Base-by-base conservation (phyloP, 64 coral and sea anemone genomes). In the Hydrozoanthus tunicans region DNA sequence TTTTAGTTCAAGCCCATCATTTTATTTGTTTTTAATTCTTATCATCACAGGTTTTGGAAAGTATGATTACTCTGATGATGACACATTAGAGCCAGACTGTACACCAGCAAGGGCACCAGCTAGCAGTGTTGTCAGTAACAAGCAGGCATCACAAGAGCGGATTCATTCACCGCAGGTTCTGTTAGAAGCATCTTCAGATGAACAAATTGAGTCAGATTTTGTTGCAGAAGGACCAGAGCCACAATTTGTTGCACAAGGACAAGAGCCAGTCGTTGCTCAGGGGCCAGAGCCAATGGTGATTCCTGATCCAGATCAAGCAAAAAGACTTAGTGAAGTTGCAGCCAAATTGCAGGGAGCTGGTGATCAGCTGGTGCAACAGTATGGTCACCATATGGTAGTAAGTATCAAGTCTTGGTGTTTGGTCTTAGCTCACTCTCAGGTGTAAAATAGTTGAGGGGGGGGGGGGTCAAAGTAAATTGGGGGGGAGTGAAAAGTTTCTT, bases 341-440 rank as follows among this genome's bases (percentile, higher is more conserved):
- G 80, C 14, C 3, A 65, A 82, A 61, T 27, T 82, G 12, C 80
- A 65, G 13, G 80, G 80, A 43, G 80, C 80, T 82, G 80, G 80
- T 15, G 80, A 82, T 82, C 59, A 64, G 14, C 6, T 82, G 12
- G 58, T 65, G 27, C 0, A 3, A 6, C 80, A 82, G 5, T 82
- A 65, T 53, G 80, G 80, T 10, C 5, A 10, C 10, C 26, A 65
- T 51, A 82, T 82, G 80, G 80, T 59, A 27, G 80, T 82, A 65
- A 82, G 80, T 24, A 51, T 53, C 0, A 9, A 7, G 7, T 4
- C 7, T 11, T 15, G 5, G 43, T 78, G 5, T 4, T 53, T 54
- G 14, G 6, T 15, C 7, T 54, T 65, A 65, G 63, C 32, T 43
- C 32, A 43, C 32, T 43, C 32, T 43, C 32, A 43, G 32, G 2